phyloP scores from a whole-genome alignment of 23 tunicate species.

The Oikopleura vanhoeffeni region DNA sequence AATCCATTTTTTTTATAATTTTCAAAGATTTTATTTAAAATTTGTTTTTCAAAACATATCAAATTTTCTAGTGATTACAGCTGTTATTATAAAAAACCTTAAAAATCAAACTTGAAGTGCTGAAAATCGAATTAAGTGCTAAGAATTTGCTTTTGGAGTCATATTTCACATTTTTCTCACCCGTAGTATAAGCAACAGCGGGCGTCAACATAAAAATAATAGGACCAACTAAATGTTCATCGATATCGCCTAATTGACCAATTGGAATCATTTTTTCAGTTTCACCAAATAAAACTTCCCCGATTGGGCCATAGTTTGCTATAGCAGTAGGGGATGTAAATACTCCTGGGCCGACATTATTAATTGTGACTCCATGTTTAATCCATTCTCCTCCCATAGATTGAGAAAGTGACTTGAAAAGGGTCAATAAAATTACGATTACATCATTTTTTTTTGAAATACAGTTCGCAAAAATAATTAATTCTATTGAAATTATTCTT shows the following conservation, averaged over 20 bases:
- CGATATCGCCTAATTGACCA: slow-evolving; percentile 36
- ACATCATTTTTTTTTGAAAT: too few relatives aligned
- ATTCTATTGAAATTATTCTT: too few relatives aligned
- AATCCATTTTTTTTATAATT: too few relatives aligned
- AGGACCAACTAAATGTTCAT: slow-evolving; percentile 36
- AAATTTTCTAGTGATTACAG: too few relatives aligned
- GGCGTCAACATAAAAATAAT: slow-evolving; percentile 49
- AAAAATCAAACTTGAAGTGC: too few relatives aligned
- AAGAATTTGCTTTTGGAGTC: neutral
- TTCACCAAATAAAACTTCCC: slow-evolving; percentile 15
- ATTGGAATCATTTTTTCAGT: slow-evolving; percentile 22
- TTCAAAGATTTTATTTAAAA: too few relatives aligned
- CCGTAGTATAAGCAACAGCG: slow-evolving; percentile 54
- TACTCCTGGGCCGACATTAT: slow-evolving; percentile 69
- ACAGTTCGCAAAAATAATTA: too few relatives aligned
- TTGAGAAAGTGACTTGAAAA: slow-evolving; percentile 17
- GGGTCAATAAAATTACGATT: too few relatives aligned
- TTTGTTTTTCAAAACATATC: too few relatives aligned
- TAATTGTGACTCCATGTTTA: slow-evolving; percentile 34
- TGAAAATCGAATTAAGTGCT: too few relatives aligned
- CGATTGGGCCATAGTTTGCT: slow-evolving; percentile 21
- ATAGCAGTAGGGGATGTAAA: slow-evolving; percentile 52
- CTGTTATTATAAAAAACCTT: too few relatives aligned
- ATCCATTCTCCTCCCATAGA: slow-evolving; percentile 21
- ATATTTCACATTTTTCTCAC: slow-evolving; percentile 23